A percentile compares a stretch with the other conserved stretches of the same genome.
These are phyloP conservation scores for Enhydra lutris DNA, from an alignment of 2,113 vertebrate genomes.

Conservation along the genomic window DNA sequence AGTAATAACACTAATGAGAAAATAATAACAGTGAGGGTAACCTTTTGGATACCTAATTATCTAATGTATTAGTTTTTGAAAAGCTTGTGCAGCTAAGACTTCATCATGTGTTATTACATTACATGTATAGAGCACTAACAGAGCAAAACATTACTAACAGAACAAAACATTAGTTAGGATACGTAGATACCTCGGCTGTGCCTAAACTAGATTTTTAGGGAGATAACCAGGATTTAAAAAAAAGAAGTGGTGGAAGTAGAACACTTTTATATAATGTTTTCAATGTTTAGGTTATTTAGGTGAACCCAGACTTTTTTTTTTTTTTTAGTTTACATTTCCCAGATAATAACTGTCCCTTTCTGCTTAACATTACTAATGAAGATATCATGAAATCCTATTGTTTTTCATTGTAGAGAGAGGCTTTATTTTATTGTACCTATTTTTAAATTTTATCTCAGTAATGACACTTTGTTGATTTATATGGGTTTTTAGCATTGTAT, in stretches of 20 bases:
- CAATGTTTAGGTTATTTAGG: background rate
- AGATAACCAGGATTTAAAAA: background rate
- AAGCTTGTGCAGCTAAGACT: background rate
- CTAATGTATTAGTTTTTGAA: slow-evolving; percentile 41
- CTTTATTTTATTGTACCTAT: background rate
- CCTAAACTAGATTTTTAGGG: slow-evolving; percentile 22
- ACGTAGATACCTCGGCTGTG: background rate
- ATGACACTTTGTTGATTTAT: slow-evolving; percentile 12
- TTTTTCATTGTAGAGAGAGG: background rate
- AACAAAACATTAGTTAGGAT: background rate
- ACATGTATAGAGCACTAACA: background rate
- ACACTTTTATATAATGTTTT: background rate
- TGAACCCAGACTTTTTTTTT: background rate
- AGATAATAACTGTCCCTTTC: slow-evolving; percentile 3
- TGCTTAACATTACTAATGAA: background rate
- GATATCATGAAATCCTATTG: background rate
- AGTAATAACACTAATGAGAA: background rate
- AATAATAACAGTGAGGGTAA: background rate
- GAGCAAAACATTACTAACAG: background rate
- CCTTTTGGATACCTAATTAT: background rate
- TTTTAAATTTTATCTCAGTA: slow-evolving; percentile 24
- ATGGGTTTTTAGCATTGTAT: background rate
- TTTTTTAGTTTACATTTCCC: slow-evolving; percentile 1
- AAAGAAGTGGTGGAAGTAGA: background rate
- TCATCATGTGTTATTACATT: background rate